phyloP scores from a whole-genome alignment of 2,888 invertebrate genomes.

The Morpho achilles region DNA sequence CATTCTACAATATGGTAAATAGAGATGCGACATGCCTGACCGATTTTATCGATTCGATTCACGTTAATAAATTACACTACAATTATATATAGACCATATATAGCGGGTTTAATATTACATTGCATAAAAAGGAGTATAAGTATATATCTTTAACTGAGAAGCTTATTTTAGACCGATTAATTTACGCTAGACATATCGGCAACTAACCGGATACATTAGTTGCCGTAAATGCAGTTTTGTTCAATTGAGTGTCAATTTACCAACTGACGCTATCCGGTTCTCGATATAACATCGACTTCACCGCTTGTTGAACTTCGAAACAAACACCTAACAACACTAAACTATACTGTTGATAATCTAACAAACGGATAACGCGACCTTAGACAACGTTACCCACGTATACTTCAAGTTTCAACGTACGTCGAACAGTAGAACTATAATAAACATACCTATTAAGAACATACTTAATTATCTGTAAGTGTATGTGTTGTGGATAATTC shows the following conservation, averaged over 20 bases:
- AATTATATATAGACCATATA: too few species aligned
- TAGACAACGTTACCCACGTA: conserved; percentile 20
- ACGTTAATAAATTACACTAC: background rate
- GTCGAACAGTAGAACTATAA: too few species aligned
- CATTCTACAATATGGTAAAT: conserved; percentile 39
- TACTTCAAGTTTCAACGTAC: too few species aligned
- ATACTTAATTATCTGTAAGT: too few species aligned
- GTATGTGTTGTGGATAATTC: too few species aligned
- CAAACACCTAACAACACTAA: conserved; percentile 20
- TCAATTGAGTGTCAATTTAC: conserved; percentile 41
- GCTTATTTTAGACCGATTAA: conserved; percentile 9
- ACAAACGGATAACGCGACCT: conserved; percentile 26
- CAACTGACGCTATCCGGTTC: conserved; percentile 43
- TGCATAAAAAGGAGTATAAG: too few species aligned
- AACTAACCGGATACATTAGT: conserved; percentile 43
- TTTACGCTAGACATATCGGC: conserved; percentile 30
- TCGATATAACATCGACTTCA: conserved; percentile 22
- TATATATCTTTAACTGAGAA: background rate
- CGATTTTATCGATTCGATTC: conserved; percentile 29
- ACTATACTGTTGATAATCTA: conserved; percentile 5
- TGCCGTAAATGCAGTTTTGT: conserved; percentile 39
- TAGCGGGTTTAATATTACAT: too few species aligned
- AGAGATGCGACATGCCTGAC: conserved; percentile 49
- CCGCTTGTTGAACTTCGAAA: conserved; percentile 15
- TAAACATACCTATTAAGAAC: too few species aligned